Evolutionary conservation across 2,797 vertebrate genomes (phyloP), one percentile per base, ranked within the genome.

Genomic region (Myripristis jacobus): DNA sequence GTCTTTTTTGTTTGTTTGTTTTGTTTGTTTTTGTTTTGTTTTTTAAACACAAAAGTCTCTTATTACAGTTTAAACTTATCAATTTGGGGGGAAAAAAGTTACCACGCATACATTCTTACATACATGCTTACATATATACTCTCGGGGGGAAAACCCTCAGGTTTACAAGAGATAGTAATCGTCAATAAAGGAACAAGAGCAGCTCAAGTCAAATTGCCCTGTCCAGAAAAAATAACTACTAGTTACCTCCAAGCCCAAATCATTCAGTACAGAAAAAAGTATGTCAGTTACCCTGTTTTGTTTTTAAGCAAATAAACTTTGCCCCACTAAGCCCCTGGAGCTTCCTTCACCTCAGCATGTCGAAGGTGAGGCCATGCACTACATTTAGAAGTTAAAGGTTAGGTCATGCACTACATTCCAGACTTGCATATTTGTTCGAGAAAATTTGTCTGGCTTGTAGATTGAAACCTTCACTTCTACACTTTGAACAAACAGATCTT

Each of bases 341-440:
- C 66, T 80, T 80, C 65, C 63, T 71, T 80, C 48, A 67, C 68
- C 73, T 68, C 57, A 67, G 58, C 50, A 67, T 31, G 47, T 54
- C 54, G 79, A 61, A 82, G 79, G 73, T 82, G 73, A 76, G 84
- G 75, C 72, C 77, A 60, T 69, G 64, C 38, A 46, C 63, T 66
- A 41, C 10, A 56, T 75, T 75, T 22, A 80, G 43, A 87, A 77
- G 87, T 89, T 4, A 90, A 80, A 91, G 89, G 86, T 90, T 68
- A 84, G 58, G 65, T 54, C 50, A 72, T 68, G 80, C 63, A 53
- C 34, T 34, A 77, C 80, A 90, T 88, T 92, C 84, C 88, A 87
- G 67, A 77, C 77, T 53, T 71, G 63, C 66, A 66, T 36, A 48
- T 47, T 18, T 75, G 44, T 63, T 27, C 44, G 6, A 25, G 48